Conservation (phyloP, 2,113 vertebrate genomes). For the Coracopsis vasa region DNA sequence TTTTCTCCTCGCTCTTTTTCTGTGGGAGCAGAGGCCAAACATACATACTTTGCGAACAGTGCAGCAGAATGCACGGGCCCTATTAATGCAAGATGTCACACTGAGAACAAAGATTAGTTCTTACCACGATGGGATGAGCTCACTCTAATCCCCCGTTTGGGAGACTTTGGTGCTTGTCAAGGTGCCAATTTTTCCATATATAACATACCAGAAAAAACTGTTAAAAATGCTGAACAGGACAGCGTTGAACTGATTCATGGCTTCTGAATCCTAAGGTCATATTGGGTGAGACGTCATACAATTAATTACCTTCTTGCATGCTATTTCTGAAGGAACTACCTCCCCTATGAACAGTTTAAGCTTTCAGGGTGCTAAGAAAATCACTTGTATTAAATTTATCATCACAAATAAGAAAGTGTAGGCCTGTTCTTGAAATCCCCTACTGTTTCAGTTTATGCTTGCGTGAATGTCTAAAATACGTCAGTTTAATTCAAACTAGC, state of each 20-base stretch:
- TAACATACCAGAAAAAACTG: slow-evolving; percentile 28
- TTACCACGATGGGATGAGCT: slow-evolving; percentile 78
- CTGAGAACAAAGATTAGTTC: slow-evolving; percentile 79
- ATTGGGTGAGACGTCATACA: slow-evolving; percentile 31
- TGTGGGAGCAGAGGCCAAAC: too few species aligned
- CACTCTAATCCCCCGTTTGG: slow-evolving; percentile 67
- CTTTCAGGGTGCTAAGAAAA: not conserved
- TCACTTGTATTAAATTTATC: not conserved
- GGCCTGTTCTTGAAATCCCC: not conserved
- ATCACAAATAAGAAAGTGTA: not conserved
- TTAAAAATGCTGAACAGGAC: not conserved
- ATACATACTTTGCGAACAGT: too few species aligned
- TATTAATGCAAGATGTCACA: slow-evolving; percentile 71
- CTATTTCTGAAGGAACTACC: not conserved
- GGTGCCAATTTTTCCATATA: slow-evolving; percentile 68
- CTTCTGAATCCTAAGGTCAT: slow-evolving; percentile 53
- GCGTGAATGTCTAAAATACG: not conserved
- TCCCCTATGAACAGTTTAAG: not conserved
- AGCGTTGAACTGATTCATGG: slow-evolving; percentile 15
- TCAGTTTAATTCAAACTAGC: not conserved
- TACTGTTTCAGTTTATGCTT: not conserved
- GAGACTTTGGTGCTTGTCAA: slow-evolving; percentile 68
- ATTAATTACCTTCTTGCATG: not conserved
- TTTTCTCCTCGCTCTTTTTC: too few species aligned
- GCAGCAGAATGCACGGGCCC: too few species aligned